Conservation (phyloP, 1,140 invertebrate species). For the Xylocopa sonorina region DNA sequence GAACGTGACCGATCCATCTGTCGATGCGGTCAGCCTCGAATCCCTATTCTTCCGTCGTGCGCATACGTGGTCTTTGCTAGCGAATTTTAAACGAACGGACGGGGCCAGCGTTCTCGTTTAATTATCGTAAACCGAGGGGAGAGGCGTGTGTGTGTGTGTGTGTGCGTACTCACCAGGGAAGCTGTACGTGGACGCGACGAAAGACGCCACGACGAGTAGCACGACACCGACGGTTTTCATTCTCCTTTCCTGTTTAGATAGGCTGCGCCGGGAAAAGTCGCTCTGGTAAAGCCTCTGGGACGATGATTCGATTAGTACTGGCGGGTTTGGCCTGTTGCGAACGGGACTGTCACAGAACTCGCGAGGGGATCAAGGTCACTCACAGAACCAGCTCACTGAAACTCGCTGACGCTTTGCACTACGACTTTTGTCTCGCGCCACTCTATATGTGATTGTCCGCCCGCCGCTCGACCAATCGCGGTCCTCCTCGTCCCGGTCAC, state of each 20-base stretch:
- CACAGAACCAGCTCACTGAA: slow-evolving; percentile 57
- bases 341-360: slow-evolving; percentile 58
- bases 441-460: slow-evolving; percentile 51
- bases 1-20: not conserved
- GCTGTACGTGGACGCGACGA: slow-evolving; percentile 67
- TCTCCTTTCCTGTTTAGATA: not conserved
- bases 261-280: slow-evolving; percentile 9
- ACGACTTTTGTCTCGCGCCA: slow-evolving; percentile 49
- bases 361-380: slow-evolving; percentile 70
- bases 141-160: no score
- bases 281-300: slow-evolving; percentile 40
- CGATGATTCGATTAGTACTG: slow-evolving; percentile 61
- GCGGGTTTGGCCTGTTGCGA: slow-evolving; percentile 37
- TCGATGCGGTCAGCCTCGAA: not conserved
- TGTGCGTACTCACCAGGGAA: slow-evolving; percentile 77
- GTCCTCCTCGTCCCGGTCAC: not conserved
- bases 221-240: slow-evolving; percentile 59
- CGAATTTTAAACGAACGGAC: not conserved
- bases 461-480: slow-evolving; percentile 29
- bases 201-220: slow-evolving; percentile 53
- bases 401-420: slow-evolving; percentile 53
- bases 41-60: not conserved
- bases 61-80: no score
- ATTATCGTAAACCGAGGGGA: not conserved
- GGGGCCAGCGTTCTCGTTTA: no score